A percentile compares a stretch with the other conserved stretches of the same genome.
phyloP scores from a whole-genome alignment of 2,888 invertebrate species.

The Chaitophorus viminalis region DNA sequence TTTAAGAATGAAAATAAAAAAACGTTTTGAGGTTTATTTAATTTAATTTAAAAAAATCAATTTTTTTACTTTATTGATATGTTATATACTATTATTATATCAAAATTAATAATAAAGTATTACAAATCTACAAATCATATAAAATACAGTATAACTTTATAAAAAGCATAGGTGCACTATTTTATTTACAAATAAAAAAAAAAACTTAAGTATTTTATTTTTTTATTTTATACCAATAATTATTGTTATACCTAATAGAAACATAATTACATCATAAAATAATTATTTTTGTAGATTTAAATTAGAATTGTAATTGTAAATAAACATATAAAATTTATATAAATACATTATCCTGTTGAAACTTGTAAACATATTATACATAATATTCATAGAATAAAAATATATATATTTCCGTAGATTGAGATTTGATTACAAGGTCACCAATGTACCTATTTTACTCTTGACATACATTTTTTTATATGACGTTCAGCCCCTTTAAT shows the following conservation, averaged over 20 bases:
- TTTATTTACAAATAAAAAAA: too few species aligned
- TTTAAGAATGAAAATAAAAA: neutral
- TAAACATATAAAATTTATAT: neutral
- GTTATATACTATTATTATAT: too few species aligned
- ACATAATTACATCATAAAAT: too few species aligned
- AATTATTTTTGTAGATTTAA: too few species aligned
- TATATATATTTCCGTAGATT: slow-evolving; percentile 29
- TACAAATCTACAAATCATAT: too few species aligned
- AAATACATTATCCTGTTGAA: neutral
- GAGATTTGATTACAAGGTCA: slow-evolving; percentile 32
- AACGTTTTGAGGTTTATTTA: neutral
- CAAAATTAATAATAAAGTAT: too few species aligned
- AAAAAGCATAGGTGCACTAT: too few species aligned
- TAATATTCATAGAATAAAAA: neutral
- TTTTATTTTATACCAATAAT: too few species aligned
- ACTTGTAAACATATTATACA: neutral
- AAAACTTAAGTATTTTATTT: too few species aligned
- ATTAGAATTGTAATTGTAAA: neutral
- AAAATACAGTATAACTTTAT: too few species aligned
- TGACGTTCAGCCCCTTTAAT: slow-evolving; percentile 43
- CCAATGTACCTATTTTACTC: slow-evolving; percentile 9
- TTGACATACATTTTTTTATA: slow-evolving; percentile 46
- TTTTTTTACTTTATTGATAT: too few species aligned
- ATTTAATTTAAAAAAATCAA: neutral
- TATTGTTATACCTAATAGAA: too few species aligned